Evolutionary conservation across 2,888 invertebrate species (phyloP).

Genomic region (Frankliniella fusca): DNA sequence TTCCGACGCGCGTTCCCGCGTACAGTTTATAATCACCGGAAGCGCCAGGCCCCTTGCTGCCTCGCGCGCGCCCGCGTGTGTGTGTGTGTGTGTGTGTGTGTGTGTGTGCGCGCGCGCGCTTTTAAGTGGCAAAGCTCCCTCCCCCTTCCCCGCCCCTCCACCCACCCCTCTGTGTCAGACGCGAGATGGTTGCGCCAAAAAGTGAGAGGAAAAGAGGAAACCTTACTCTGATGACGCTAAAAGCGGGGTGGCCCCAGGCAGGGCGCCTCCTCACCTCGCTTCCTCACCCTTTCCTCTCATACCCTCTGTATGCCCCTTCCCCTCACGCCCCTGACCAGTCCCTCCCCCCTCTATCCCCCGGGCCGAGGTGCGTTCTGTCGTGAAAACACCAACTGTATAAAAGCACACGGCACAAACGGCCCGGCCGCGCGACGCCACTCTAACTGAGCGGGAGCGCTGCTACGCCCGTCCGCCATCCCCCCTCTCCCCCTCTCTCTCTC

Average conservation of each 20-base stretch:
- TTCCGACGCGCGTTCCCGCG: background rate
- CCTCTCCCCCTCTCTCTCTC: background rate
- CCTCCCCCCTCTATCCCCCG: background rate
- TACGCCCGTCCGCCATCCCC: background rate
- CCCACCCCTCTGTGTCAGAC: background rate
- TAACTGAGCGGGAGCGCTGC: background rate
- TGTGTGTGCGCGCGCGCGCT: background rate
- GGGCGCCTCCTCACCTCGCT: background rate
- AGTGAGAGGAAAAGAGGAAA: no score
- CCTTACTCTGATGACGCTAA: background rate
- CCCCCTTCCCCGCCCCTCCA: background rate
- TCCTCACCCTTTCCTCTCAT: no score
- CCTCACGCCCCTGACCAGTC: no score
- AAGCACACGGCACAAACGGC: slow-evolving; percentile 20
- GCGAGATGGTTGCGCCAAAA: background rate
- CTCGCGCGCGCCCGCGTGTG: background rate
- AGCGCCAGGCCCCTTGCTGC: background rate
- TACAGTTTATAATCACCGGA: slow-evolving; percentile 21
- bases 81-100: background rate
- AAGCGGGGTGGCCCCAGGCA: background rate
- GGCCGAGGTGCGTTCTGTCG: background rate
- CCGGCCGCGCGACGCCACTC: background rate
- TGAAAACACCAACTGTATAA: slow-evolving; percentile 25
- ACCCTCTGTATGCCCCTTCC: no score
- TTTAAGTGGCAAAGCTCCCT: background rate